Base-by-base conservation (phyloP, 2,888 invertebrate genomes). In the Conus canariensis region DNA sequence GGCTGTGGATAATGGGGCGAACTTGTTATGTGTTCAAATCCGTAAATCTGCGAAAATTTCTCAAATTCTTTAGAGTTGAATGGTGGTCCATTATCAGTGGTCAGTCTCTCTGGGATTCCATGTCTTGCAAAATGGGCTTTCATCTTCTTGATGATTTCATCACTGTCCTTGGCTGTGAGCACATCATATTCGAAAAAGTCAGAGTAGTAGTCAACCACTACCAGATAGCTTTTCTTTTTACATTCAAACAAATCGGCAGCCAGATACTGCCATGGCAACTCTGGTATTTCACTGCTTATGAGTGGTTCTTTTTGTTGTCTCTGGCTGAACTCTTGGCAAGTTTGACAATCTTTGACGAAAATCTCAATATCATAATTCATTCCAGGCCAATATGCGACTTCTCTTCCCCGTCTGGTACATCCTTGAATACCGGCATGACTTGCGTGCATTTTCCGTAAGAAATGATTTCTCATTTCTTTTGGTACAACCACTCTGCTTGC, bases 91-190 rank as follows among this genome's bases (percentile, higher is more conserved):
- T 83, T 59, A 59, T 85, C 85, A n/a, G n/a, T 85, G 9, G 19
- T 85, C 59, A 85, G 59, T 19, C 25, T 60, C 14, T 85, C 85
- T 85, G 85, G 85, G 22, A 85, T 85, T 25, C 85, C 60, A 60
- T 85, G 59, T 14, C 85, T 85, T 6, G 60, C 85, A 60, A 85
- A 85, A 59, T 85, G 85, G 59, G 85, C 22, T n/a, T 85, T 85
- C n/a, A 85, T 85, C 59, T n/a, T 85, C 14, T 85, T 85, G 45
- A 30, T n/a, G n/a, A n/a, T n/a, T n/a, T n/a, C n/a, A n/a, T 85
- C 4, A 85, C 85, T 59, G 45, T 45, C 56, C 58, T 83, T 56
- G 16, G 83, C 25, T 1, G 56, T 19, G 14, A 83, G 58, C 58
- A 56, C 83, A 83, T 83, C 83, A 19, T 9, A 19, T 83, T 83